Evolutionary conservation across 1,140 invertebrate genomes (phyloP).

Genomic region (Thrips palmi): DNA sequence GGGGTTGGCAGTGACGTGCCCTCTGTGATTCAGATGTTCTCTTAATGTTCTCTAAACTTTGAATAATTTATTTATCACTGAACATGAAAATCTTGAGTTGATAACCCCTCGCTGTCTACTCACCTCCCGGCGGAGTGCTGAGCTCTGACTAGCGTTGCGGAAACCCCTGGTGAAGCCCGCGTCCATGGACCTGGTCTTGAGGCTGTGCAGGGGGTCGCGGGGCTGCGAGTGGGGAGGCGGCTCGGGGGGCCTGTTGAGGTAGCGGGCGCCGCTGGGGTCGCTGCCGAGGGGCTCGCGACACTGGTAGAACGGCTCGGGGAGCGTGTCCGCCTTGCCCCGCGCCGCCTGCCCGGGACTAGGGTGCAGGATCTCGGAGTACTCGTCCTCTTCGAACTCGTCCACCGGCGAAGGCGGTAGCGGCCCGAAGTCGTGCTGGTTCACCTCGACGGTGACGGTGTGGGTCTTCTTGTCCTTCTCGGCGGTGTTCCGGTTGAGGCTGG

Average conservation of each 20-base stretch:
- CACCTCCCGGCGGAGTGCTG: too few species aligned
- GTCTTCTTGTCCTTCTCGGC: constrained; percentile 31
- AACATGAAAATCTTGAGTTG: too few species aligned
- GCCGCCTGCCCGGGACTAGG: constrained; percentile 21
- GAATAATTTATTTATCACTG: too few species aligned
- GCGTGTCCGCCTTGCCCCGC: constrained; percentile 24
- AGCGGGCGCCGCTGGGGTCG: constrained; percentile 16
- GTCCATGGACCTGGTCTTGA: constrained; percentile 65
- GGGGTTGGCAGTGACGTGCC: too few species aligned
- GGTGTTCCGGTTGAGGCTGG: constrained; percentile 22
- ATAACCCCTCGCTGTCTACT: too few species aligned
- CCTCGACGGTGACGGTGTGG: constrained; percentile 29
- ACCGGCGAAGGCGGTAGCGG: constrained; percentile 58
- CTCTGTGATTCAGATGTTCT: too few species aligned
- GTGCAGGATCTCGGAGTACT: constrained; percentile 45
- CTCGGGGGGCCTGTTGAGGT: constrained; percentile 23
- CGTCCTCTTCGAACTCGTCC: constrained; percentile 54
- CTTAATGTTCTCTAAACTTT: too few species aligned
- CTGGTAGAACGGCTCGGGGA: constrained; percentile 23
- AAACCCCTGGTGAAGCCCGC: constrained; percentile 29
- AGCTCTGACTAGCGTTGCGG: too few species aligned
- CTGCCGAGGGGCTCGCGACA: constrained; percentile 17
- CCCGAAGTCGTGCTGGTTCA: constrained; percentile 43
- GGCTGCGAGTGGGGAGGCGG: constrained; percentile 64
- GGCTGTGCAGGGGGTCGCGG: constrained; percentile 41